Evolutionary conservation across 64 coral and sea anemone species (phyloP).

Genomic region (Pocillopora verrucosa): DNA sequence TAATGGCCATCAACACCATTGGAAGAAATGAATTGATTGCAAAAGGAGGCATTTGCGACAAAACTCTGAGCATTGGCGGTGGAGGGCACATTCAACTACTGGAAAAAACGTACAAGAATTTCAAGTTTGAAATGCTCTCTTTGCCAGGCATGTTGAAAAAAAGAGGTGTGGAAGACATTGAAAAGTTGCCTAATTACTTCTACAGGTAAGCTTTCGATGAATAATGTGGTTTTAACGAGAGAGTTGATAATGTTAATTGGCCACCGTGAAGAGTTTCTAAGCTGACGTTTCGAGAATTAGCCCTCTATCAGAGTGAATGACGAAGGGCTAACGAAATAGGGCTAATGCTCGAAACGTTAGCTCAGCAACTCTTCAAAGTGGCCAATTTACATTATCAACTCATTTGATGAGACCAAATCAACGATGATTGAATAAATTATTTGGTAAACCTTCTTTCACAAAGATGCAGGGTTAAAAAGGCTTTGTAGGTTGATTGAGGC

Average conservation of each 20-base stretch:
- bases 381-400: neutral
- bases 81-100: conserved; percentile 83
- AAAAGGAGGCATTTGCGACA: conserved; percentile 44
- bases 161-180: conserved; percentile 58
- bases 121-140: conserved; percentile 80
- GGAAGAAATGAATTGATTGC: conserved; percentile 71
- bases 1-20: conserved; percentile 82
- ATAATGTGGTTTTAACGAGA: neutral
- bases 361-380: too few relatives aligned
- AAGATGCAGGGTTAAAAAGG: too few relatives aligned
- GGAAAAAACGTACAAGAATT: conserved; percentile 78
- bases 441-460: too few relatives aligned
- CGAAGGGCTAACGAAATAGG: too few relatives aligned
- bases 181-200: conserved; percentile 81
- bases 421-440: neutral
- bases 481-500: too few relatives aligned
- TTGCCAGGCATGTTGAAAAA: conserved; percentile 69
- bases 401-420: too few relatives aligned
- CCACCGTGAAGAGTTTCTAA: neutral
- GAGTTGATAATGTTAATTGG: too few relatives aligned
- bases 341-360: too few relatives aligned
- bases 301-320: too few relatives aligned
- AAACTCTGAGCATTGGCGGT: conserved; percentile 83
- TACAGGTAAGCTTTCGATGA: conserved; percentile 64
- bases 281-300: too few relatives aligned